Conservation (phyloP, 2,797 vertebrate genomes). For the Tokudaia tokunoshimensis region DNA sequence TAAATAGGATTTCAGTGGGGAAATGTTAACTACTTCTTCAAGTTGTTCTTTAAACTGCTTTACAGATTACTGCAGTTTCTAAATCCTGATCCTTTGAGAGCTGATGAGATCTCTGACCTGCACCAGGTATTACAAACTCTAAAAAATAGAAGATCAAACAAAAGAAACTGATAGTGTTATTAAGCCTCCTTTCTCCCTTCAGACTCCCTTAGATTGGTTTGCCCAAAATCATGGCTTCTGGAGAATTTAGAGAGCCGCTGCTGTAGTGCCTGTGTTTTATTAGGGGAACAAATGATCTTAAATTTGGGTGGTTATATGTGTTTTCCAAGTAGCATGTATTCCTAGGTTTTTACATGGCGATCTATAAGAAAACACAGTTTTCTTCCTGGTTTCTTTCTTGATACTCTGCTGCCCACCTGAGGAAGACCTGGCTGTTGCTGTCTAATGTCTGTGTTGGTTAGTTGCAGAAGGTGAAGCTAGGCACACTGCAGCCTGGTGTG, state of each 20-base stretch:
- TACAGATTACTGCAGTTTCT: slow-evolving; percentile 87
- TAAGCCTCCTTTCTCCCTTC: background rate
- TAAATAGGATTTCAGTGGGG: background rate
- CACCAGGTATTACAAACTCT: slow-evolving; percentile 84
- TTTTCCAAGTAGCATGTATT: background rate
- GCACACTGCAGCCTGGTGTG: slow-evolving; percentile 69
- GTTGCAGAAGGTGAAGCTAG: slow-evolving; percentile 72
- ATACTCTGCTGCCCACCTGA: rapidly evolving
- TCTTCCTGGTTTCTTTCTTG: background rate
- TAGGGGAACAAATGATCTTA: background rate
- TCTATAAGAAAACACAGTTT: background rate
- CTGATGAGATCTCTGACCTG: slow-evolving; percentile 59
- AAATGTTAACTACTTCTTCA: background rate
- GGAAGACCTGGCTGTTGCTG: background rate
- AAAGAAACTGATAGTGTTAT: background rate
- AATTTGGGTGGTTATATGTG: background rate
- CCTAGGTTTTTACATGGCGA: background rate
- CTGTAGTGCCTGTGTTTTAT: background rate
- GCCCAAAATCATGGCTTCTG: background rate
- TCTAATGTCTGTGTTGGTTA: background rate
- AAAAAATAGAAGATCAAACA: background rate
- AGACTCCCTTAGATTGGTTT: background rate
- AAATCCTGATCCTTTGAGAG: slow-evolving; percentile 83
- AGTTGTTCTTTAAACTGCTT: slow-evolving; percentile 67
- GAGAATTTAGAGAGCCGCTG: background rate